Base-by-base conservation (phyloP, 2,888 invertebrate genomes). In the Drosophila borborema region DNA sequence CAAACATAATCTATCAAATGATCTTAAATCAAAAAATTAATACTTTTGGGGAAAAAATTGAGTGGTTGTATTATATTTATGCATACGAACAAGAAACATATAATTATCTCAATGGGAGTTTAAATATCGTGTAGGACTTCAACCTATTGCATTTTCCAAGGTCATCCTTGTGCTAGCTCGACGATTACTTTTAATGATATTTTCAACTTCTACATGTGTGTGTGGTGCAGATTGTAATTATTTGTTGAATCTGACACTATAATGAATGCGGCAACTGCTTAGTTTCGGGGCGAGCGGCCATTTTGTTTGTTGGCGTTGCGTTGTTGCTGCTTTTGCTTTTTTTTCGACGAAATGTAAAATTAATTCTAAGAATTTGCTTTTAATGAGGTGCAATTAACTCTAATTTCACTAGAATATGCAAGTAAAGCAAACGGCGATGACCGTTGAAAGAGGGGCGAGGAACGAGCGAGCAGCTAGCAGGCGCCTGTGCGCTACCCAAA, bases 361-460 rank as follows among this genome's bases (percentile, higher is more conserved):
- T 80, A 87, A 79, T 89, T 89, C 85, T 68, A 63, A 73, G 89
- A 87, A 89, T 87, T 82, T 58, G 72, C 72, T 70, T 87, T 77
- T 87, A 86, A 86, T 89, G 82, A 87, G 75, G 77, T 79, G 81
- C 77, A 89, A 86, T 86, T 86, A 86, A 89, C 81, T 89, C 72
- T 85, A 86, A 86, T 86, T 89, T 85, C 64, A 74, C 71, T 72
- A 71, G 81, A 89, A 86, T 89, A 85, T 85, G 88, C 86, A 89
- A 81, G 84, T 81, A 81, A 86, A 86, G 76, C 76, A 78, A 85
- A 76, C 63, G 68, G 46, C 60, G 68, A 74, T 78, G 66, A 64
- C 73, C 63, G 65, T 45, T 54, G 48, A 34, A 61, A 66, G 51
- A 64, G 60, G 66, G 54, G 59, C 61, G 43, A 3, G n/a, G 14